Percentiles rank a stretch among this genome's conserved stretches.
Evolutionary conservation across 1,140 invertebrate genomes (phyloP).

Genomic region (Ceratosolen solmsi): DNA sequence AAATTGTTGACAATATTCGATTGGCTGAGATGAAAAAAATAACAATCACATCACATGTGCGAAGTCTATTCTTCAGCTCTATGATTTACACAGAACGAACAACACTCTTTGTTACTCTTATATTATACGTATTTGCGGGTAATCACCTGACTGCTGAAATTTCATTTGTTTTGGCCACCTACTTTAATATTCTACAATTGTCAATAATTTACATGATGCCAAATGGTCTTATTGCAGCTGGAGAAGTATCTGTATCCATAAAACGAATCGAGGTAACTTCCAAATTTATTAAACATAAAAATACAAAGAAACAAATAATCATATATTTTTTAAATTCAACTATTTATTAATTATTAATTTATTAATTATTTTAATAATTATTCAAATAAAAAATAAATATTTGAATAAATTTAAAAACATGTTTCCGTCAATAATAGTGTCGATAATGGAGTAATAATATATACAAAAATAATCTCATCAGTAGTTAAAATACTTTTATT

Average conservation of each 20-base stretch:
- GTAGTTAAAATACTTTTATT: too few relatives aligned
- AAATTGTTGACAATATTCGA: constrained; percentile 74
- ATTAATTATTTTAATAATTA: too few relatives aligned
- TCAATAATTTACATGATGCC: constrained; percentile 83
- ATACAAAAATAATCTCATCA: too few relatives aligned
- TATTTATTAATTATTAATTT: too few relatives aligned
- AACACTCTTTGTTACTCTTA: constrained; percentile 82
- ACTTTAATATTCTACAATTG: constrained; percentile 79
- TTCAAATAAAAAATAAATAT: too few relatives aligned
- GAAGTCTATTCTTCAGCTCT: constrained; percentile 80
- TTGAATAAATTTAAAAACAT: too few relatives aligned
- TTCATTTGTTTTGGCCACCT: constrained; percentile 77
- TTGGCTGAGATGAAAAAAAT: constrained; percentile 80
- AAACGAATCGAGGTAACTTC: constrained; percentile 71
- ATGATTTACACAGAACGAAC: constrained; percentile 83
- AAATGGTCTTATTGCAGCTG: constrained; percentile 78
- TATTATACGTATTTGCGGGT: constrained; percentile 80
- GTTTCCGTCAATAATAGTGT: too few relatives aligned
- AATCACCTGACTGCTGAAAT: constrained; percentile 80
- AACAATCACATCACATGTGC: constrained; percentile 79
- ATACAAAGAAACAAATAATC: too few relatives aligned
- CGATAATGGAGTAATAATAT: too few relatives aligned
- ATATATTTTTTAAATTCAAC: too few relatives aligned
- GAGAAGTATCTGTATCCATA: constrained; percentile 81
- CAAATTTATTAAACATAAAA: constrained; percentile 21